Evolutionary conservation across 2,113 vertebrate species (phyloP), one percentile per base, ranked within the genome.

Genomic region (Burhinus oedicnemus): DNA sequence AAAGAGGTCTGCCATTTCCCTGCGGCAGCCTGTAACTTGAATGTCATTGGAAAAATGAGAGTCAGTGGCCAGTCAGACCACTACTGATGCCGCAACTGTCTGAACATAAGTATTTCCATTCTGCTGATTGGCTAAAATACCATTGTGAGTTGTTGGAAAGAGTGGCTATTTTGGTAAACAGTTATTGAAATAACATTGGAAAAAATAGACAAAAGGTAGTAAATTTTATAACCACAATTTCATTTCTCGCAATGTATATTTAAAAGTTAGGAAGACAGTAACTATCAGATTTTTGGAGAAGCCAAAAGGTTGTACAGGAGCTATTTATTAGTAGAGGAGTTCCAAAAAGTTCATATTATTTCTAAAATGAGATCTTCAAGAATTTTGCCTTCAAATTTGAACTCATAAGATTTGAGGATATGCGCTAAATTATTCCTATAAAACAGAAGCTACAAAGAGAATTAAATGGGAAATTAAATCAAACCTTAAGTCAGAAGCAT

Each of bases 391-490:
- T 96, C 58, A 65, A 36, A 91, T 83, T 94, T 93, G 44, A 85
- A 72, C 52, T 93, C 23, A 18, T 64, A 72, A 36, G 6, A 52
- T 85, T 60, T 87, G 61, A 87, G 17, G 64, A 72, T 82, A 32
- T 20, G 6, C 2, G 8, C 4, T 49, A 69, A 78, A 79, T 65
- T 90, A 49, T 61, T 90, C 52, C 55, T 58, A 38, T 85, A 80
- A 93, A 94, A 74, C 30, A 91, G 74, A 77, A 93, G 75, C 44
- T 88, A 87, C 52, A 80, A 72, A 69, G 44, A 87, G 44, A 87
- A 84, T 82, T 84, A 95, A 91, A 75, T 49, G 32, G 57, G 52
- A 96, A 87, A 89, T 69, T 94, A 90, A 97, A 93, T 93, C 70
- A 89, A 93, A 95, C 70, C 66, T 85, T 55, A 93, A 79, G 74